These are phyloP conservation scores for Bedellia somnulentella DNA, from an alignment of 2,888 invertebrate species.

Conservation along the genomic window DNA sequence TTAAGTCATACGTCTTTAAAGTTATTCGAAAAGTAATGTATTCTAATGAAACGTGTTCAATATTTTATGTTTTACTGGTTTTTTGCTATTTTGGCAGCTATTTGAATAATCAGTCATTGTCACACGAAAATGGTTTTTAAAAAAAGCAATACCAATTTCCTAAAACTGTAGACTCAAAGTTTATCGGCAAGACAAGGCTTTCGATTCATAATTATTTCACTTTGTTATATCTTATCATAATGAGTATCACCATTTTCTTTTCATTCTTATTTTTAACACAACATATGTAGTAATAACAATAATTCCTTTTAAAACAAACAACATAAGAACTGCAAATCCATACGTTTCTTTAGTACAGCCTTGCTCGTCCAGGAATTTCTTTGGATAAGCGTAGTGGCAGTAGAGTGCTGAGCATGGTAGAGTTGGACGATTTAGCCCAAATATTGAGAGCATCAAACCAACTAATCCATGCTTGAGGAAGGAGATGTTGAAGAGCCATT, in stretches of 20 bases:
- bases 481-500: constrained; percentile 86
- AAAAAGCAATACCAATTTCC: no score
- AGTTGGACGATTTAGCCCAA: constrained; percentile 76
- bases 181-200: no score
- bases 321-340: constrained; percentile 64
- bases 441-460: constrained; percentile 78
- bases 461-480: constrained; percentile 89
- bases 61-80: no score
- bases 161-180: no score
- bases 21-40: no score
- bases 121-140: no score
- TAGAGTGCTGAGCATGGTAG: constrained; percentile 74
- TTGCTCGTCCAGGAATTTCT: constrained; percentile 72
- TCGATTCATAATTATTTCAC: no score
- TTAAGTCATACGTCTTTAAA: no score
- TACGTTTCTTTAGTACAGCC: constrained; percentile 70
- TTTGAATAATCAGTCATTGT: no score
- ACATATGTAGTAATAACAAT: constrained; percentile 68
- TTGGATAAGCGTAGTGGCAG: constrained; percentile 73
- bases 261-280: constrained; percentile 66
- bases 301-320: constrained; percentile 64
- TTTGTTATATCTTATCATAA: no score
- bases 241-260: constrained; percentile 55
- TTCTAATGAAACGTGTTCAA: no score
- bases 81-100: no score